These are phyloP conservation scores for Oryzias javanicus DNA, from an alignment of 2,113 vertebrate genomes.

Conservation along the genomic window DNA sequence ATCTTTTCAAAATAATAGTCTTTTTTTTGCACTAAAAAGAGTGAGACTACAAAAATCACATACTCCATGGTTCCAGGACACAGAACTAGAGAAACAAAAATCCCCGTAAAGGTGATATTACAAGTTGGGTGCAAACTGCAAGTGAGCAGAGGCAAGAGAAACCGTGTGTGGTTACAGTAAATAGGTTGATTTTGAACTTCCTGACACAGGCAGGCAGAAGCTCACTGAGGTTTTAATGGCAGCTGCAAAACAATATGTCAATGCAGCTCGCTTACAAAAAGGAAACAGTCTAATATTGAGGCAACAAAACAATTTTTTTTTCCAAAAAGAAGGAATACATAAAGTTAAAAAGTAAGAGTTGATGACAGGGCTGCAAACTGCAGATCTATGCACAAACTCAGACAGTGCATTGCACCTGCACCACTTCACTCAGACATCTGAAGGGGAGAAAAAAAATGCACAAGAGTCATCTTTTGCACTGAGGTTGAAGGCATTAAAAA, in stretches of 20 bases:
- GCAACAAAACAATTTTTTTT: too few species aligned
- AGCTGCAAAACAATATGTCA: conserved; percentile 39
- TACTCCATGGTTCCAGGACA: neutral
- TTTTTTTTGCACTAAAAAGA: neutral
- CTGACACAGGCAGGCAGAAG: conserved; percentile 44
- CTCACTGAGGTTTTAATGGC: conserved; percentile 42
- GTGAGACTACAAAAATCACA: neutral
- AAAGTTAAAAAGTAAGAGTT: too few species aligned
- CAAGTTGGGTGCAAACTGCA: conserved; percentile 2
- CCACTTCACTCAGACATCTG: too few species aligned
- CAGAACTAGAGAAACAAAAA: neutral
- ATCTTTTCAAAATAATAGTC: too few species aligned
- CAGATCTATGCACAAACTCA: too few species aligned
- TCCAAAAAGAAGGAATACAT: too few species aligned
- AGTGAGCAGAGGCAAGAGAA: conserved; percentile 10
- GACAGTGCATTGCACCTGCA: too few species aligned
- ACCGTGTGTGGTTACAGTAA: conserved; percentile 54
- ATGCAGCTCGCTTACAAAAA: conserved; percentile 15
- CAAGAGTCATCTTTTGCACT: too few species aligned
- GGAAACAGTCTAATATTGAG: too few species aligned
- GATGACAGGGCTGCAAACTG: too few species aligned
- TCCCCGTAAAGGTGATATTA: neutral
- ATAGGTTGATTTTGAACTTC: conserved; percentile 62
- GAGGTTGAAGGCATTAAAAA: too few species aligned
- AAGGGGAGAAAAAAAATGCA: too few species aligned